A percentile compares a stretch with the other conserved stretches of the same genome.
Evolutionary conservation across 2,113 vertebrate species (phyloP).

Genomic region (Fukomys damarensis): DNA sequence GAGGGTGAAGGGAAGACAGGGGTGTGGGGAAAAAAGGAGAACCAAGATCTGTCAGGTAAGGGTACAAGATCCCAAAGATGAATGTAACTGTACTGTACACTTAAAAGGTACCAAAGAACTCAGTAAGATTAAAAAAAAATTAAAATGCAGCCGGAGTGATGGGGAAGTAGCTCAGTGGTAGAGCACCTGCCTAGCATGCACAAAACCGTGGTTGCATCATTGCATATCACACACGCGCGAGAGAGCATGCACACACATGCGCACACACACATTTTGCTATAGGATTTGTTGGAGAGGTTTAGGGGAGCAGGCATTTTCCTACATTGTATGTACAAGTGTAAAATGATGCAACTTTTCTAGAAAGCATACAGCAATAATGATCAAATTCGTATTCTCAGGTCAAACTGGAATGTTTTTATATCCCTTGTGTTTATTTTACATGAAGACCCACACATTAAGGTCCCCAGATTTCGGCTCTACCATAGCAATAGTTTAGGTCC

Average conservation of each 20-base stretch:
- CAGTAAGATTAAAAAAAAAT: too few relatives aligned
- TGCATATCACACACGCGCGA: too few relatives aligned
- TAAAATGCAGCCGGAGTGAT: not conserved
- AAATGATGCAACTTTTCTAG: not conserved
- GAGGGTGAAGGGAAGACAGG: too few relatives aligned
- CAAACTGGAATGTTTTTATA: not conserved
- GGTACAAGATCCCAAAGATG: too few relatives aligned
- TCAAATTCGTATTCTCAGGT: not conserved
- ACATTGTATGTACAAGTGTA: too few relatives aligned
- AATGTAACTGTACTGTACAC: too few relatives aligned
- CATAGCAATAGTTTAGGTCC: not conserved
- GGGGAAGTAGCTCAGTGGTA: not conserved
- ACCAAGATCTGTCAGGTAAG: too few relatives aligned
- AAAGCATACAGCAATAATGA: slow-evolving; percentile 1
- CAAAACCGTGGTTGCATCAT: not conserved
- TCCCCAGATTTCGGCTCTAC: not conserved
- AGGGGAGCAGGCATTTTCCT: not conserved
- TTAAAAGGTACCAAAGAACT: too few relatives aligned
- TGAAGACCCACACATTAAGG: not conserved
- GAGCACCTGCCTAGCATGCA: not conserved
- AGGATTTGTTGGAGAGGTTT: not conserved
- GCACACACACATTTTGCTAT: not conserved
- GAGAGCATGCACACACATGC: not conserved
- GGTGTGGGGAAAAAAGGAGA: too few relatives aligned
- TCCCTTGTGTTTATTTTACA: not conserved